A percentile compares a stretch with the other conserved stretches of the same genome.
These are phyloP conservation scores for Pygoscelis adeliae DNA, from an alignment of 2,113 vertebrate genomes.

Conservation along the genomic window DNA sequence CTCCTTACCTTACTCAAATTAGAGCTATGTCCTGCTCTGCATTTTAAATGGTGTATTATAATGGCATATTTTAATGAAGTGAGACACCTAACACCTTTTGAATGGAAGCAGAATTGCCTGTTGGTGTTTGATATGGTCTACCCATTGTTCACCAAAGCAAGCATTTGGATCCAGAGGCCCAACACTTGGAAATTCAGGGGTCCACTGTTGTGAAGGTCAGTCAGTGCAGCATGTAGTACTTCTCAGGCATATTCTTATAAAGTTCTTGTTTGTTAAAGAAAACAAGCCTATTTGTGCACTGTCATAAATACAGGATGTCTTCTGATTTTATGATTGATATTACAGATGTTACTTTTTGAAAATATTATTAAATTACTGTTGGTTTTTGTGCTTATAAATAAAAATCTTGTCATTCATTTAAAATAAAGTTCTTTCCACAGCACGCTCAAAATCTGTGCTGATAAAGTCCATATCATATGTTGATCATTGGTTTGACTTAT, in stretches of 20 bases:
- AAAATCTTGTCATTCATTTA: not conserved
- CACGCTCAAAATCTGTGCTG: not conserved
- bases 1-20: not conserved
- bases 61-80: not conserved
- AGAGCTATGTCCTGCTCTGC: not conserved
- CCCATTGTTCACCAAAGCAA: not conserved
- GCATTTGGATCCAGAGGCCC: not conserved
- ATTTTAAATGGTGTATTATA: not conserved
- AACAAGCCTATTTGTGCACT: not conserved
- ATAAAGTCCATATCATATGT: not conserved
- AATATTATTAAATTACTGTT: not conserved
- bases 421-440: not conserved
- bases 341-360: not conserved
- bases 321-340: not conserved
- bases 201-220: not conserved
- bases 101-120: not conserved
- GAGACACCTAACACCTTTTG: not conserved
- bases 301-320: not conserved
- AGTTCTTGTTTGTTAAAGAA: not conserved
- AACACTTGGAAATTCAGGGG: not conserved
- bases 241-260: not conserved
- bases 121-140: not conserved
- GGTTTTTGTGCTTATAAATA: not conserved
- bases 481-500: not conserved
- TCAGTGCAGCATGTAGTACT: not conserved